Percentiles rank a stretch among this genome's conserved stretches.
phyloP scores from a whole-genome alignment of 1,140 invertebrate species.

The Dinoponera quadriceps region DNA sequence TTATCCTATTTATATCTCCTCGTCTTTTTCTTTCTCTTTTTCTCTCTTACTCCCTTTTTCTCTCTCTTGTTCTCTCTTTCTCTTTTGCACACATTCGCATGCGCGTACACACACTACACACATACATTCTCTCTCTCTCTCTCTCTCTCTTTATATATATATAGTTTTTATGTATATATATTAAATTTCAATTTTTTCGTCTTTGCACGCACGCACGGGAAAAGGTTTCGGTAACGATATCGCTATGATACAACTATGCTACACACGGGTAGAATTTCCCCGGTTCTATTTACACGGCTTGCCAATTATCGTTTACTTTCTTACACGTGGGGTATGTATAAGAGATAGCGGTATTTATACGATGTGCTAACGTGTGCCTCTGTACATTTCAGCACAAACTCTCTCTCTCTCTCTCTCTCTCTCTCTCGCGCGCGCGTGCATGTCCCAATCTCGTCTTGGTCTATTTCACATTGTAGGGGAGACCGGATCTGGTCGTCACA shows the following conservation, averaged over 20 bases:
- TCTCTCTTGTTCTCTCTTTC: not conserved
- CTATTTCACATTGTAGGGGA: slow-evolving; percentile 32
- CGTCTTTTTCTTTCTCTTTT: not conserved
- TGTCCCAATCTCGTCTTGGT: slow-evolving; percentile 46
- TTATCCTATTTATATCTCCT: slow-evolving; percentile 66
- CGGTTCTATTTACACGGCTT: slow-evolving; percentile 74
- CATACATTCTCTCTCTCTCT: not conserved
- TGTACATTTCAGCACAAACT: slow-evolving; percentile 58
- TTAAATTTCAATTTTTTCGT: slow-evolving; percentile 55
- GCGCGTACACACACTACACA: too few relatives aligned
- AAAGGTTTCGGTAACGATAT: slow-evolving; percentile 76
- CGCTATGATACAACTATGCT: slow-evolving; percentile 80
- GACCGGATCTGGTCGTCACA: too few relatives aligned
- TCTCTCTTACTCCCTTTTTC: slow-evolving; percentile 12
- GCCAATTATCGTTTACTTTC: slow-evolving; percentile 67
- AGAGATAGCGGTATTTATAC: slow-evolving; percentile 58
- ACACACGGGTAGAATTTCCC: slow-evolving; percentile 62
- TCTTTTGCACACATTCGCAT: not conserved
- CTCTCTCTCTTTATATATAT: slow-evolving; percentile 30
- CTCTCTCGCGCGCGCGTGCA: too few relatives aligned
- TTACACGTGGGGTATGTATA: slow-evolving; percentile 66
- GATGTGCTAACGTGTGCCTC: slow-evolving; percentile 53
- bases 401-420: slow-evolving; percentile 50
- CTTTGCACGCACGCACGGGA: slow-evolving; percentile 35
- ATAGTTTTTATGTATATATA: slow-evolving; percentile 55